Base-by-base conservation (phyloP, 2,797 vertebrate species). In the Characodon lateralis region DNA sequence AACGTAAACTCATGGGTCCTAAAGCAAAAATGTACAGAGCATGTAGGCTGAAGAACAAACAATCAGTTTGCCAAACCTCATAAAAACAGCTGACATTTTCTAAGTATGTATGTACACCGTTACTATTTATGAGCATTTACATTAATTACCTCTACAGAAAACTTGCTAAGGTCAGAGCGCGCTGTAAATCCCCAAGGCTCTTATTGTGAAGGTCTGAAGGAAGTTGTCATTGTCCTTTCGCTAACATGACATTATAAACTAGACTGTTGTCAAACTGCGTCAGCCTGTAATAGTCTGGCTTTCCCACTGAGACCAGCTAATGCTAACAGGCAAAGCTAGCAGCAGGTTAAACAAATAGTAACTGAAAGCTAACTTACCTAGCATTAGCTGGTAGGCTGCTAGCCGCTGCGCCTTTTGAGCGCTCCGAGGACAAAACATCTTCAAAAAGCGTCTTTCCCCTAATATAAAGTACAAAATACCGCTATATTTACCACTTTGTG, bases 111-210 rank as follows among this genome's bases (percentile, higher is more conserved):
- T 2, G 26, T 69, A 69, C 6, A 26, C 5, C 2, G 22, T 68
- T 13, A 68, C 12, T 39, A 43, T 43, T 68, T 46, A 46, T n/a
- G 22, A n/a, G 10, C 35, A 46, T 46, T 68, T 43, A 41, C 39
- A 66, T 66, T 10, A 22, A 41, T 39, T 10, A 24, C 22, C n/a
- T 68, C 6, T 14, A 43, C n/a, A n/a, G 39, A 68, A 43, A n/a
- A 24, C 6, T 12, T 12, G 9, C 12, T 24, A 55, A 1, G 53
- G 24, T 16, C 41, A 69, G 41, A 46, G 6, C 12, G 35, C 9
- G 2, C 22, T 16, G 3, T n/a, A n/a, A 0, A 6, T 2, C 10
- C 39, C 16, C 0, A 24, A 20, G 1, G 24, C 9, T 46, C 41
- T 69, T 69, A 69, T 69, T 69, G 24, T 69, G 39, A 69, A 69